phyloP scores from a whole-genome alignment of 2,113 vertebrate genomes.

The Nothocercus julius region DNA sequence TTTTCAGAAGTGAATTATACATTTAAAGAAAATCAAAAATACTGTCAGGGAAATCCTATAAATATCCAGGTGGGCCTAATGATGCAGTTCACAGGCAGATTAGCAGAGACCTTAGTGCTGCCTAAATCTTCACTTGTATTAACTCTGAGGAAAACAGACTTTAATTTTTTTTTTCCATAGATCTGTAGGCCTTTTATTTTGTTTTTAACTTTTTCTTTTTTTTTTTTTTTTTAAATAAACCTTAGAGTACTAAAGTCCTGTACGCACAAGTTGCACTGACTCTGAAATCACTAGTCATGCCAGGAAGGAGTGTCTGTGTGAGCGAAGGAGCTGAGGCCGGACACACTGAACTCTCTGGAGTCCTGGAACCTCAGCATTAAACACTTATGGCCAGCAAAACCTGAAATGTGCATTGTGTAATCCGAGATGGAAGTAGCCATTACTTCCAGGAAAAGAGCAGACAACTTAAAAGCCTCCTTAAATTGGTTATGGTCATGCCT shows the following conservation, averaged over 20 bases:
- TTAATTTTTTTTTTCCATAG: neutral
- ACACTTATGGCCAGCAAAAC: neutral
- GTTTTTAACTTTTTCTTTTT: neutral
- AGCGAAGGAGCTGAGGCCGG: neutral
- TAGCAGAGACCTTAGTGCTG: neutral
- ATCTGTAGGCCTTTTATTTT: neutral
- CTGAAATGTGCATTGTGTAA: neutral
- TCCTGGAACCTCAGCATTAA: neutral
- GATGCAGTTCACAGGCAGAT: neutral
- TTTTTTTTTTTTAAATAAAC: neutral
- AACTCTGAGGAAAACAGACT: neutral
- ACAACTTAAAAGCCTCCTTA: conserved; percentile 2
- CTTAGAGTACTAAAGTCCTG: neutral
- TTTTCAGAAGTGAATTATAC: neutral
- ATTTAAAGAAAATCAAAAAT: neutral
- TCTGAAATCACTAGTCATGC: neutral
- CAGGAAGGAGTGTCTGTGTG: neutral
- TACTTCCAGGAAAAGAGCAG: neutral
- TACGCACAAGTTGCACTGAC: neutral
- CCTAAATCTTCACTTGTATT: neutral
- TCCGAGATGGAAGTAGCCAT: neutral
- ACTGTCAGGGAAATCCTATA: neutral
- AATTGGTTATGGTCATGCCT: neutral
- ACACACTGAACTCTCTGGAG: neutral
- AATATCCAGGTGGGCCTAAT: neutral